phyloP scores from a whole-genome alignment of 2,113 vertebrate genomes.

The Poeciliopsis occidentalis region DNA sequence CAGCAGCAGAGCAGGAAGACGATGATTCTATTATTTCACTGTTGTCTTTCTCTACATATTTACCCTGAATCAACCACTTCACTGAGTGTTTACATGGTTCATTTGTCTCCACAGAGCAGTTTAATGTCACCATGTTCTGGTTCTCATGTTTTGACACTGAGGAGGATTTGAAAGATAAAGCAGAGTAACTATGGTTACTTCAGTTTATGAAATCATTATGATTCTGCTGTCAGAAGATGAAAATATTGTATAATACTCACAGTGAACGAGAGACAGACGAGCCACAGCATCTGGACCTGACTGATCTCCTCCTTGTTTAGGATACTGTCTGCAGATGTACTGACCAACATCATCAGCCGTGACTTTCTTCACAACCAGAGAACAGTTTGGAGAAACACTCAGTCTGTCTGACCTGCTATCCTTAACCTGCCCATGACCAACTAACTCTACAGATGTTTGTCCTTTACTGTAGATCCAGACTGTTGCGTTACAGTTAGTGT shows the following conservation, averaged over 20 bases:
- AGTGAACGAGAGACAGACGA: neutral
- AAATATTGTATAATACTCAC: slow-evolving; percentile 4
- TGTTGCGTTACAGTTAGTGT: neutral
- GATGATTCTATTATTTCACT: too few species aligned
- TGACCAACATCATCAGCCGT: neutral
- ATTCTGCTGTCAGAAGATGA: neutral
- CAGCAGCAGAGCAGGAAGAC: neutral
- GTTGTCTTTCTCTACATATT: neutral
- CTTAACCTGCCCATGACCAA: fast-evolving
- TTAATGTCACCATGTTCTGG: neutral
- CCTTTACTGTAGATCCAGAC: neutral
- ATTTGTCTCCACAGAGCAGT: neutral
- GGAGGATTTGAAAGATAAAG: neutral
- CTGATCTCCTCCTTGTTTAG: fast-evolving
- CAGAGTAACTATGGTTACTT: neutral
- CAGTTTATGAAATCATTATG: neutral
- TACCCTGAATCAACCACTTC: neutral
- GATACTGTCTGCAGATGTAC: slow-evolving; percentile 25
- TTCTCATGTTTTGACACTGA: neutral
- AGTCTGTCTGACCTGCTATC: neutral
- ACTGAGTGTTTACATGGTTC: neutral
- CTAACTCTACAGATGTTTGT: fast-evolving
- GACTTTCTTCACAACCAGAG: slow-evolving; percentile 11
- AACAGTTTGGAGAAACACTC: slow-evolving; percentile 11
- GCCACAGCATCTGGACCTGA: neutral